Base-by-base conservation (phyloP, 2,113 vertebrate species). In the Orycteropus afer region DNA sequence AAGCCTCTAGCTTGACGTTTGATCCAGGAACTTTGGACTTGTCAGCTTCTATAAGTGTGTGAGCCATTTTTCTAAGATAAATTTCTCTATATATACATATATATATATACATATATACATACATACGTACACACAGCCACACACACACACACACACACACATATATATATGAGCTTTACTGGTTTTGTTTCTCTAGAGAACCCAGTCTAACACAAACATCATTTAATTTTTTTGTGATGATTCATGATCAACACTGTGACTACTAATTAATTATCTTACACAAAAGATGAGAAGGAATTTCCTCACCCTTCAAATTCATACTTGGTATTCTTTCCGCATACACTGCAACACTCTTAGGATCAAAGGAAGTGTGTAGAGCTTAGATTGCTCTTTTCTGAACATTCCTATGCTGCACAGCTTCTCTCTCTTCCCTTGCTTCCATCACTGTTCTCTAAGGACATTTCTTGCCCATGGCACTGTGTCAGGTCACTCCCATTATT, bases 211-310 rank as follows among this genome's bases (percentile, higher is more conserved):
- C n/a, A n/a, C n/a, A n/a, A 53, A 53, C 51, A 40, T 76, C 25
- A 92, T 32, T 63, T 83, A 42, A 55, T 10, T 7, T 57, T 42
- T 86, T 55, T 11, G 85, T 83, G 55, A 86, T 61, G 27, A 69
- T 29, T 83, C 55, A 65, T 59, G 10, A 51, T 89, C 27, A 71
- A 88, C 63, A 93, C 0, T 84, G 27, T 86, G 42, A 79, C 42
- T 78, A 86, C 7, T 57, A 49, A 69, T 83, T 59, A 80, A 53
- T 76, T 49, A 80, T 49, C 8, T 45, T 84, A 45, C 65, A 47
- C n/a, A 93, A 80, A 91, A 82, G 59, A 63, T 45, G 23, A 83
- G 57, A 49, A 91, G 7, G 3, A 79, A 32, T 57, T 93, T 91
- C 63, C 55, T 77, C 14, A 51, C n/a, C 14, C 53, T 49, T 88